Evolutionary conservation across 2,888 invertebrate genomes (phyloP), one percentile per base, ranked within the genome.

Genomic region (Drosophila pegasa): DNA sequence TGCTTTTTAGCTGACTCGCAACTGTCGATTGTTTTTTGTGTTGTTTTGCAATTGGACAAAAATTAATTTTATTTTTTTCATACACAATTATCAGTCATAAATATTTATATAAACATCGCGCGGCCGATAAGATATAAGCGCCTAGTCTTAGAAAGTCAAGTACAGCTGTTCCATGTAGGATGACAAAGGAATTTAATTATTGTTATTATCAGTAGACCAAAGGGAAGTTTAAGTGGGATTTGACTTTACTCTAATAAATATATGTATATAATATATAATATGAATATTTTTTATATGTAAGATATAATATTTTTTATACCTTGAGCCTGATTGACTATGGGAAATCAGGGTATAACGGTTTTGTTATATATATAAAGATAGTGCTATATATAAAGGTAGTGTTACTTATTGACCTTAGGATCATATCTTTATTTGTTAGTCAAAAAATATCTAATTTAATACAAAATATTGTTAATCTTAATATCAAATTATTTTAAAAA

Each of bases 21-120:
- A 63, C 41, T 57, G 45, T 68, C 54, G 54, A 69, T 70, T 70
- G 64, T 57, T 68, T 63, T n/a, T n/a, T n/a, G n/a, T 75, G 59
- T 56, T 64, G 20, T 51, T 58, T 51, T 20, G 43, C 16, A 7
- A 3, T 16, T 10, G 4, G 12, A 12, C 51, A 40, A 22, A 48
- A 48, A 22, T 48, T 48, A 31, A 33, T 33, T 33, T 40, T 56
- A 62, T 9, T 43, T 51, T 41, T 12, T 57, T 35, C 45, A 56
- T 50, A 45, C 38, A 31, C 16, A 22, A 14, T 43, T 58, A 50
- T 43, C 57, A 71, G 60, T 35, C 50, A 63, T 58, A 58, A 47
- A 58, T 51, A 29, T 14, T 33, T 12, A 54, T 20, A 35, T 50
- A 25, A n/a, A 48, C 8, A 45, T 52, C 65, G 60, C 47, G 56